Evolutionary conservation across 2,113 vertebrate genomes (phyloP).

Genomic region (Nerophis lumbriciformis): DNA sequence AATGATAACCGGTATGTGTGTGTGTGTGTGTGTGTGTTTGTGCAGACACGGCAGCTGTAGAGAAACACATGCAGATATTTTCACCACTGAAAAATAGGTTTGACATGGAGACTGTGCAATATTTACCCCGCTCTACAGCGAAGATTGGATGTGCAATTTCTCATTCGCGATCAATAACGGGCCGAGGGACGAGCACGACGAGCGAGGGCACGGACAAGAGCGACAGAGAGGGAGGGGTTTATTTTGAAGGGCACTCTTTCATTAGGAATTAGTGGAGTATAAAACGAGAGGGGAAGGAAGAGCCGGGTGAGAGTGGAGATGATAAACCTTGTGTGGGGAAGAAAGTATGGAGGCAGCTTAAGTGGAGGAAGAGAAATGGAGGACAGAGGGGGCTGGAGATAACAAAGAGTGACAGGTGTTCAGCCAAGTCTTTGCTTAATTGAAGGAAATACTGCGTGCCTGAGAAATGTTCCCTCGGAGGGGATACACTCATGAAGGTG

Average conservation of each 20-base stretch:
- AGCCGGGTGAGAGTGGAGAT: constrained; percentile 14
- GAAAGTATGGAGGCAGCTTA: constrained; percentile 22
- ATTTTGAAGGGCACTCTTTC: constrained; percentile 50
- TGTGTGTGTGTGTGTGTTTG: too few species aligned
- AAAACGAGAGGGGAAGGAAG: constrained; percentile 32
- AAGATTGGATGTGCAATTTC: constrained; percentile 21
- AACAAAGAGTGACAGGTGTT: constrained; percentile 43
- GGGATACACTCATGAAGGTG: constrained; percentile 41
- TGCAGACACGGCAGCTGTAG: constrained; percentile 1
- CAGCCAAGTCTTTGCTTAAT: constrained; percentile 31
- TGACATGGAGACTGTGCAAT: background rate
- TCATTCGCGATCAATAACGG: constrained; percentile 39
- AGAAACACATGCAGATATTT: constrained; percentile 13
- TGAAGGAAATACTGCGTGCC: constrained; percentile 25
- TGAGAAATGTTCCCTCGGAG: constrained; percentile 10
- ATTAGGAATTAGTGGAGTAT: constrained; percentile 37
- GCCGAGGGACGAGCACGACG: constrained; percentile 5
- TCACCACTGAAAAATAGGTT: constrained; percentile 2
- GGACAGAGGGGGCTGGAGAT: constrained; percentile 20
- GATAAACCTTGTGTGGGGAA: constrained; percentile 20
- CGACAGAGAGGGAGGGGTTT: constrained; percentile 17
- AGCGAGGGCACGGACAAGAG: background rate
- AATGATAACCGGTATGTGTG: too few species aligned
- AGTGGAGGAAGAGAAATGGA: constrained; percentile 27
- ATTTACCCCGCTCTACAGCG: background rate